Evolutionary conservation across 2,797 vertebrate species (phyloP), one percentile per base, ranked within the genome.

Genomic region (Mionectes olivaceus): DNA sequence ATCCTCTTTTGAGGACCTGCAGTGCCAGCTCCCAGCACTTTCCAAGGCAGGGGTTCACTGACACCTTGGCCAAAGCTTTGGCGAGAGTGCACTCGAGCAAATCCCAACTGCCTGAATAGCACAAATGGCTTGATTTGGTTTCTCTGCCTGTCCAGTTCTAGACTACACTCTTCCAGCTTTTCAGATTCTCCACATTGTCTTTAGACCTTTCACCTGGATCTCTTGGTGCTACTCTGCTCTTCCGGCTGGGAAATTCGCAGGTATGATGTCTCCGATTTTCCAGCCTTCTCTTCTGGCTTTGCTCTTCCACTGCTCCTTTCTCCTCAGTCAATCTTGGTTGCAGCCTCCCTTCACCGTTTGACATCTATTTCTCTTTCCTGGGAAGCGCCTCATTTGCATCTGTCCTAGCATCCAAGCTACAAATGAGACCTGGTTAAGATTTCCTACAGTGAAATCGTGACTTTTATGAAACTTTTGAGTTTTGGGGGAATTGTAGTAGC

Each of bases 361-460:
- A 79, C 59, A 55, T 81, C 82, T 87, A 23, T 78, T 93, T 89
- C 76, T 95, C 87, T 94, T 97, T 96, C 95, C 94, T 96, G 41
- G 91, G 96, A 96, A 95, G 95, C 55, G 73, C 69, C 70, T 94
- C 68, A 22, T 74, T 47, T 95, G 82, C 83, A 61, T 94, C 71
- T 68, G 57, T 68, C 68, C 5, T 70, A 73, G 25, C 59, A 90
- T 75, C 84, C 89, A 96, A 83, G 88, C 84, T 91, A 93, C 88
- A 87, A 88, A 95, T 79, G 53, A 87, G 70, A 75, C 49, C 52
- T n/a, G 47, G 13, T 69, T 90, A 89, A 80, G 59, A 52, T 50
- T 63, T 86, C 64, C 71, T 65, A 39, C 52, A 77, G 59, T 14
- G 64, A 89, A 89, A 82, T 46, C 32, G 13, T 0, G 6, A 56